A percentile compares a stretch with the other conserved stretches of the same genome.
phyloP scores from a whole-genome alignment of 1,140 invertebrate genomes.

The Euura lappo region DNA sequence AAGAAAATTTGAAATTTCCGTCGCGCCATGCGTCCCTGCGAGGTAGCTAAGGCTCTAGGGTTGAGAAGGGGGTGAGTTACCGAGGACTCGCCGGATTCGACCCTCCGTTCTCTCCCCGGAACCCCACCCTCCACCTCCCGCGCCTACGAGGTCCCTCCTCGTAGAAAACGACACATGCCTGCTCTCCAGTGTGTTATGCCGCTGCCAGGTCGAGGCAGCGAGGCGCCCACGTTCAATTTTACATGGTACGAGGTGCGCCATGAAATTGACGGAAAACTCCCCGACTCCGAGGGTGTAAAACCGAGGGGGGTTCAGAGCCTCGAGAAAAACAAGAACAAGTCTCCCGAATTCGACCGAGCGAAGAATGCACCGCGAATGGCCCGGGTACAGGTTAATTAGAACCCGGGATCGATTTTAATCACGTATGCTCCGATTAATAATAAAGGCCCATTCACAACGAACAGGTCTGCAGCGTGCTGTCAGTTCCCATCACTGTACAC shows the following conservation, averaged over 20 bases:
- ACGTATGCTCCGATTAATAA: constrained; percentile 8
- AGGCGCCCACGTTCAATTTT: constrained; percentile 44
- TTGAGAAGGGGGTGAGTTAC: constrained; percentile 41
- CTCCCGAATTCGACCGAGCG: too few relatives aligned
- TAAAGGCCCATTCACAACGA: constrained; percentile 11
- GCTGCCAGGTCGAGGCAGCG: constrained; percentile 26
- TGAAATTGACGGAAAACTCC: not conserved
- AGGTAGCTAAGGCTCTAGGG: constrained; percentile 9
- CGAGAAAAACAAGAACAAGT: too few relatives aligned
- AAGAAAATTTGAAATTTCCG: constrained; percentile 8
- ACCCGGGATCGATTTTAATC: constrained; percentile 4
- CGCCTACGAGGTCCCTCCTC: constrained; percentile 18
- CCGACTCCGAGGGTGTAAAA: too few relatives aligned
- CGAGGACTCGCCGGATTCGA: constrained; percentile 52
- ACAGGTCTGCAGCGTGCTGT: not conserved
- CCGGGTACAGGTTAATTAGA: not conserved
- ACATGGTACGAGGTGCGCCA: constrained; percentile 24
- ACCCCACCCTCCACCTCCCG: constrained; percentile 35
- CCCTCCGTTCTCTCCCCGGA: constrained; percentile 50
- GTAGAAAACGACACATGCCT: constrained; percentile 40
- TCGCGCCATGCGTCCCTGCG: constrained; percentile 12
- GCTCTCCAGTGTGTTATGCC: constrained; percentile 40
- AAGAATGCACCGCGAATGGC: too few relatives aligned
- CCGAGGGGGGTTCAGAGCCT: too few relatives aligned
- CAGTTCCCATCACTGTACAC: not conserved